Evolutionary conservation across 2,888 invertebrate genomes (phyloP), one percentile per base, ranked within the genome.

Genomic region (Dendrolimus houi): DNA sequence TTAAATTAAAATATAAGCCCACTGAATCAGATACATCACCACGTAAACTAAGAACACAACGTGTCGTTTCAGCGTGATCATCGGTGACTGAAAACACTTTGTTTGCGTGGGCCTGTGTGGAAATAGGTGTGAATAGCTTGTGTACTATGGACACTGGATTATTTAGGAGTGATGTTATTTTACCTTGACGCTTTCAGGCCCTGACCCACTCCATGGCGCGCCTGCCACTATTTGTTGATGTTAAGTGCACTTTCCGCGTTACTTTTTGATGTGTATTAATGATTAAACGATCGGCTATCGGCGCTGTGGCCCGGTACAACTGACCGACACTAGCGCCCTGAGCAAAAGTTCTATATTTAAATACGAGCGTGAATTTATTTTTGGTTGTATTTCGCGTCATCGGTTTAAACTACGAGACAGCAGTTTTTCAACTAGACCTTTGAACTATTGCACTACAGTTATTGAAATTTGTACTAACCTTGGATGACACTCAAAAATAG

Each of bases 331-430:
- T 76, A 81, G 81, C 74, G 75, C 79, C 80, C 76, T 76, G 83
- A 79, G 82, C 87, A 82, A 78, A 79, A 82, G 86, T 71, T 84
- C 91, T 91, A 91, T 91, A 91, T 89, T 90, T 91, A 91, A 83
- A 72, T 85, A 81, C 81, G 87, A 85, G 88, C 87, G 79, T 88
- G 79, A 78, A 87, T 87, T 84, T 91, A 91, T 91, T 91, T 90
- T 87, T 70, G 84, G 87, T 80, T 71, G 79, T 75, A 83, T 85
- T 87, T 83, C 82, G 79, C 91, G 89, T 90, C 91, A 90, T 86
- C 83, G 78, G 74, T 79, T 66, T 72, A 73, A 73, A 66, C 71
- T 71, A 68, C 64, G 47, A 47, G 47, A 47, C 47, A 47, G 47
- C 47, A 47, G 9, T 10, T 47, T 47, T 47, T 6, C 10, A 9